phyloP scores from a whole-genome alignment of 2,797 vertebrate species.

The Cossypha dichroa region DNA sequence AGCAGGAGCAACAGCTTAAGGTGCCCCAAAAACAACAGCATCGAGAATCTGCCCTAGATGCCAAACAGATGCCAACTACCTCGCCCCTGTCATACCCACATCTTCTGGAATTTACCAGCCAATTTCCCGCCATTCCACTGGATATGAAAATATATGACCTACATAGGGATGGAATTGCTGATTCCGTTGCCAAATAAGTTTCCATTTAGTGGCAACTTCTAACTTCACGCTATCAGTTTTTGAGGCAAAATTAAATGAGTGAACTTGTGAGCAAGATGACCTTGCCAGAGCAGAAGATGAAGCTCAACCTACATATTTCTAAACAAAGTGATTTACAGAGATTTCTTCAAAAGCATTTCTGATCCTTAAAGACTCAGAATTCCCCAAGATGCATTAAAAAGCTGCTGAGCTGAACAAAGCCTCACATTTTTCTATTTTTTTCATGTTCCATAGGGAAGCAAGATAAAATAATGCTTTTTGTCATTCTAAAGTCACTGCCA shows the following conservation, averaged over 20 bases:
- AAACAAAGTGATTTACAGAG: neutral
- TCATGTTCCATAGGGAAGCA: neutral
- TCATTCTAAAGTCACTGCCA: neutral
- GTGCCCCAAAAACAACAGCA: neutral
- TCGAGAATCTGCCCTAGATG: accelerated
- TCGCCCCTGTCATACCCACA: neutral
- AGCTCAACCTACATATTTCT: conserved; percentile 6
- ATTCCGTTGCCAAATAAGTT: neutral
- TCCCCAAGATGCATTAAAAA: conserved; percentile 25
- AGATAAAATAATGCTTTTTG: neutral
- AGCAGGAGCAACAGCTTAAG: neutral
- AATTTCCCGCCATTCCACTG: neutral
- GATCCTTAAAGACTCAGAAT: conserved; percentile 26
- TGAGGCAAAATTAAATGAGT: neutral
- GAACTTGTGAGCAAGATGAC: neutral
- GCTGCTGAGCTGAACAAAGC: neutral
- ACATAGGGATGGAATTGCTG: neutral
- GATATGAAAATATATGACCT: neutral
- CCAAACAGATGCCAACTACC: neutral
- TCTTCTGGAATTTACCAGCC: neutral
- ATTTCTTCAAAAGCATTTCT: conserved; percentile 36
- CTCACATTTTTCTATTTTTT: neutral
- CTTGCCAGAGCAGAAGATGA: conserved; percentile 2
- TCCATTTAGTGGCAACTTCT: neutral
- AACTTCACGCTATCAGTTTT: neutral